A percentile compares a stretch with the other conserved stretches of the same genome.
These are phyloP conservation scores for Austrolebias charrua DNA, from an alignment of 2,797 vertebrate genomes.

Conservation along the genomic window DNA sequence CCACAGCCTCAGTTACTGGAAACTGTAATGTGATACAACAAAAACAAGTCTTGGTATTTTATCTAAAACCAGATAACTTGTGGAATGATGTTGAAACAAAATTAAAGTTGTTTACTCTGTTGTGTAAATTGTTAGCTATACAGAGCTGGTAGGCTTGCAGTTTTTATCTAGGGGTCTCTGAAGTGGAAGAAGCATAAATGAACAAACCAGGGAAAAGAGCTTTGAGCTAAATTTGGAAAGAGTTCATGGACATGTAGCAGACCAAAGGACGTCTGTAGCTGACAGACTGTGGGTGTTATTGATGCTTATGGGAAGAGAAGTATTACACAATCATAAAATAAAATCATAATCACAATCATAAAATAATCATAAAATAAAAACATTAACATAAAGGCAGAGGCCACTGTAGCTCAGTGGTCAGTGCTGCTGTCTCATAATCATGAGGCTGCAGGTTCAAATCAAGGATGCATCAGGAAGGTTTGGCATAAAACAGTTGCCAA, in stretches of 20 bases:
- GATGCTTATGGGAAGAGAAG: constrained; percentile 2
- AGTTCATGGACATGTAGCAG: constrained; percentile 18
- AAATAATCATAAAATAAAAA: constrained; percentile 1
- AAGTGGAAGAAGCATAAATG: constrained; percentile 16
- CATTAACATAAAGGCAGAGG: too few species aligned
- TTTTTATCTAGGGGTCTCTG: neutral
- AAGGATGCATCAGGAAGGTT: too few species aligned
- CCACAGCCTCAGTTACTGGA: constrained; percentile 14
- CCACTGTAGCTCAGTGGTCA: too few species aligned
- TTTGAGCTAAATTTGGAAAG: constrained; percentile 57
- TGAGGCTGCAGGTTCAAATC: too few species aligned
- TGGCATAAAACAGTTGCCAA: too few species aligned
- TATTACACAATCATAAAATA: constrained; percentile 8
- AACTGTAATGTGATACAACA: constrained; percentile 32
- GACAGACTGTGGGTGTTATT: neutral
- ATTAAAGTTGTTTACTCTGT: neutral
- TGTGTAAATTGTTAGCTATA: neutral
- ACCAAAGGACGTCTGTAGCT: constrained; percentile 20
- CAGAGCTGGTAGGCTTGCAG: neutral
- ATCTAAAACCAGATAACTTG: constrained; percentile 5
- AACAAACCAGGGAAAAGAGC: constrained; percentile 30
- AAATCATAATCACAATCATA: constrained; percentile 12
- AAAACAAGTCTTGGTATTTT: constrained; percentile 6
- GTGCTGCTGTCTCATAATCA: too few species aligned
- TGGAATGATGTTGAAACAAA: too few species aligned